phyloP scores from a whole-genome alignment of 1,140 invertebrate species.

The Ylistrum balloti region DNA sequence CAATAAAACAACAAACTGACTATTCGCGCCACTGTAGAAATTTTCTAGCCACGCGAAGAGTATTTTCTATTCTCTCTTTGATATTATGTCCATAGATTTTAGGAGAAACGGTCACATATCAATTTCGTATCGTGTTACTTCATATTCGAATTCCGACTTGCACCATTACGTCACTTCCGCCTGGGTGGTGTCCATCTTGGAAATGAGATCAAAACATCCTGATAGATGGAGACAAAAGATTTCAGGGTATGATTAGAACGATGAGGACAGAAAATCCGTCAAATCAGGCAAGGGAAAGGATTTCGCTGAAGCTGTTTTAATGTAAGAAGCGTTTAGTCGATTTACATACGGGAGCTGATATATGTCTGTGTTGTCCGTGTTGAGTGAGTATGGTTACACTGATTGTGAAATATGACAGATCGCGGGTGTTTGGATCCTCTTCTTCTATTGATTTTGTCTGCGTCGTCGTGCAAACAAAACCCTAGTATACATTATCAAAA shows the following conservation, averaged over 20 bases:
- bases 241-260: not conserved
- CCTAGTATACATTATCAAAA: too few relatives aligned
- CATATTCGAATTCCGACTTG: not conserved
- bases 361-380: too few relatives aligned
- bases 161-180: not conserved
- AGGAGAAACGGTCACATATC: too few relatives aligned
- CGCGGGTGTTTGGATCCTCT: not conserved
- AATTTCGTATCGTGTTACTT: too few relatives aligned
- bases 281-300: not conserved
- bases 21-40: too few relatives aligned
- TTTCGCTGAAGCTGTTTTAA: not conserved
- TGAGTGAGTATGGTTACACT: too few relatives aligned
- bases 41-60: too few relatives aligned
- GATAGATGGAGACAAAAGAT: constrained; percentile 15
- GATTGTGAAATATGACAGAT: not conserved
- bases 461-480: too few relatives aligned
- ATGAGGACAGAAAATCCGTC: not conserved
- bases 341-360: not conserved
- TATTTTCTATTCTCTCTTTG: too few relatives aligned
- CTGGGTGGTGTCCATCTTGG: constrained; percentile 36
- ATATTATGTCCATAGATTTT: too few relatives aligned
- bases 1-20: too few relatives aligned
- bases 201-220: constrained; percentile 6
- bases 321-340: not conserved
- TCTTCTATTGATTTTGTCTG: too few relatives aligned